A percentile compares a stretch with the other conserved stretches of the same genome.
Conservation (phyloP, 1,140 invertebrate genomes). For the Teleogryllus occipitalis region DNA sequence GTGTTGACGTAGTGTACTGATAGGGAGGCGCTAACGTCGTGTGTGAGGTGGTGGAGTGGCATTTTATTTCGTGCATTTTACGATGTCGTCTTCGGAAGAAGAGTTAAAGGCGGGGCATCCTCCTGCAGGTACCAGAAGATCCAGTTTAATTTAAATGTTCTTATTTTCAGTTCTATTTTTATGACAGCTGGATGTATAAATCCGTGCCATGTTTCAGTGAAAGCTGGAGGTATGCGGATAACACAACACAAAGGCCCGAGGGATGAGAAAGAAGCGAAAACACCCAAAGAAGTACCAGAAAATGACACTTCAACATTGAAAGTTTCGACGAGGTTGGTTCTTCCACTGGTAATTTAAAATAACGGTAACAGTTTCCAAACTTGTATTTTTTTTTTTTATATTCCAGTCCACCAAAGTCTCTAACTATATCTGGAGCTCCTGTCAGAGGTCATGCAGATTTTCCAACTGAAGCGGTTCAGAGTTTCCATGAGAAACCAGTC, state of each 20-base stretch:
- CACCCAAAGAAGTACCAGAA: conserved; percentile 33
- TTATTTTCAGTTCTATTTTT: not conserved
- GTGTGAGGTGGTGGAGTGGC: no score
- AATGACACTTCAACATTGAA: conserved; percentile 35
- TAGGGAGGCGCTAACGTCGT: no score
- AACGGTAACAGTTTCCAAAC: not conserved
- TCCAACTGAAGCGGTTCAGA: conserved; percentile 76
- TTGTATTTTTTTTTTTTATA: not conserved
- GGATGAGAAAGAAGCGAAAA: conserved; percentile 38
- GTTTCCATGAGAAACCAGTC: conserved; percentile 65
- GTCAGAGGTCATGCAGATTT: conserved; percentile 78
- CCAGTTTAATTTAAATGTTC: not conserved
- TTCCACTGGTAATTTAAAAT: not conserved
- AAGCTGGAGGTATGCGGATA: conserved; percentile 86
- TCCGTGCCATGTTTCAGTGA: conserved; percentile 48
- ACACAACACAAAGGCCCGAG: conserved; percentile 73
- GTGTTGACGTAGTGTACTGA: no score
- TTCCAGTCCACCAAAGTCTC: conserved; percentile 60
- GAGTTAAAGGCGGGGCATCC: conserved; percentile 72
- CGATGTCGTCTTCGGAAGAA: conserved; percentile 49
- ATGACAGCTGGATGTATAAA: not conserved
- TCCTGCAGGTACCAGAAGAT: conserved; percentile 61
- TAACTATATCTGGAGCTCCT: conserved; percentile 68
- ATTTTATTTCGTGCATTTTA: not conserved
- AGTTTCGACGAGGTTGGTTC: conserved; percentile 36